These are phyloP conservation scores for Phataginus tricuspis DNA, from an alignment of 2,797 vertebrate genomes.

Conservation along the genomic window DNA sequence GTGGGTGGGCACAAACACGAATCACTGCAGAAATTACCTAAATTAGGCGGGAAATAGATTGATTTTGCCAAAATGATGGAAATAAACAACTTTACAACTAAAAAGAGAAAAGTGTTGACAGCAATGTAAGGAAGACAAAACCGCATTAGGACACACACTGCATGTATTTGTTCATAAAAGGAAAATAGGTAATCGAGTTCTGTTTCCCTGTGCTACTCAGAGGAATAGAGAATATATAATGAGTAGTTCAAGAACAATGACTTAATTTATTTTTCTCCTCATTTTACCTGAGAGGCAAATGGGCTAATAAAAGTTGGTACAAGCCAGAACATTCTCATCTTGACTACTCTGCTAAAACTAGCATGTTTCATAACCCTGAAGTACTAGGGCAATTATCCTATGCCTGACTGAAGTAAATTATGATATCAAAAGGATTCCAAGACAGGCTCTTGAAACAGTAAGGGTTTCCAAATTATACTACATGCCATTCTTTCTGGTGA, in stretches of 20 bases:
- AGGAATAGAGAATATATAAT: neutral
- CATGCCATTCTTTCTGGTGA: neutral
- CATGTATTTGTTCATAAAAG: neutral
- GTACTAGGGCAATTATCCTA: neutral
- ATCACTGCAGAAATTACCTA: neutral
- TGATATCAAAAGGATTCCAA: neutral
- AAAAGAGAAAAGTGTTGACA: neutral
- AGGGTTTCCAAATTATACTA: neutral
- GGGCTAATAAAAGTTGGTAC: neutral
- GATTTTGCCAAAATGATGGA: neutral
- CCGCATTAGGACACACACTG: neutral
- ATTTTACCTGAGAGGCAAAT: constrained; percentile 24
- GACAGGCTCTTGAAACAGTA: neutral
- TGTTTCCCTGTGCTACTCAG: neutral
- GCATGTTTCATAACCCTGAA: neutral
- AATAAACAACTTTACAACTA: neutral
- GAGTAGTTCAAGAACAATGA: neutral
- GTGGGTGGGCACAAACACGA: neutral
- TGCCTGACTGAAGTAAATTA: neutral
- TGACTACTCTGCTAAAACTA: neutral
- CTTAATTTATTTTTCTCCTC: neutral
- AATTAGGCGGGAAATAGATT: neutral
- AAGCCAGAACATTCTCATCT: neutral
- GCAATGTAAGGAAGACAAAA: neutral
- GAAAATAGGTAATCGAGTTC: neutral